Percentiles rank a stretch among this genome's conserved stretches.
These are phyloP conservation scores for Crotophaga sulcirostris DNA, from an alignment of 2,113 vertebrate genomes.

Conservation along the genomic window DNA sequence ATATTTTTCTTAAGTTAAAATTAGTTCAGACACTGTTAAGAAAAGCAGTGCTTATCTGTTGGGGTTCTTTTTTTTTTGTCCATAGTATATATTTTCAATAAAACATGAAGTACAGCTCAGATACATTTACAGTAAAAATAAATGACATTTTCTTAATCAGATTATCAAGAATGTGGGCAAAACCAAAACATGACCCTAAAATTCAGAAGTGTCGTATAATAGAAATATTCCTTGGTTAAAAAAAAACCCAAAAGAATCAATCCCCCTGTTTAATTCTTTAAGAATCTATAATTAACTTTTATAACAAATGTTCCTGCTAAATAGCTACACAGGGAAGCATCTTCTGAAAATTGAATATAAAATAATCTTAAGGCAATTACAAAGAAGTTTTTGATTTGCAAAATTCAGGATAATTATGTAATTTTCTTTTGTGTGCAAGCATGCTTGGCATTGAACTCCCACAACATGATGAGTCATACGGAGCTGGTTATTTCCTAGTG, in stretches of 20 bases:
- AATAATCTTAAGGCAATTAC: slow-evolving; percentile 56
- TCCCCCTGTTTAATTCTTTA: background rate
- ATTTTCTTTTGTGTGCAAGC: slow-evolving; percentile 63
- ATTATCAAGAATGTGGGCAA: background rate
- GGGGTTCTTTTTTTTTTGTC: background rate
- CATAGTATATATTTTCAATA: background rate
- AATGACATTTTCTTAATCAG: background rate
- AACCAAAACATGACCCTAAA: background rate
- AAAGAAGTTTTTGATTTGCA: slow-evolving; percentile 48
- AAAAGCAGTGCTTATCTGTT: background rate
- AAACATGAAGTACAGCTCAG: background rate
- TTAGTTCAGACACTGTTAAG: background rate
- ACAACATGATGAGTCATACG: slow-evolving; percentile 48
- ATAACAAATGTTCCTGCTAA: slow-evolving; percentile 46
- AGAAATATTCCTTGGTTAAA: background rate
- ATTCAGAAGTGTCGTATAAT: background rate
- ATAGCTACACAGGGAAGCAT: slow-evolving; percentile 21
- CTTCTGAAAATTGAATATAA: slow-evolving; percentile 30
- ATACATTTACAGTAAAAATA: background rate
- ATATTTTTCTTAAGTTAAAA: background rate
- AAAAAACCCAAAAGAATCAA: background rate
- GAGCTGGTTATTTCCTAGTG: slow-evolving; percentile 47
- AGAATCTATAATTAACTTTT: slow-evolving; percentile 47
- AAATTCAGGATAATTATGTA: slow-evolving; percentile 52
- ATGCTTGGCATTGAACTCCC: slow-evolving; percentile 50